A percentile compares a stretch with the other conserved stretches of the same genome.
Conservation (phyloP, 2,888 invertebrate genomes). For the Pseudococcus longispinus region DNA sequence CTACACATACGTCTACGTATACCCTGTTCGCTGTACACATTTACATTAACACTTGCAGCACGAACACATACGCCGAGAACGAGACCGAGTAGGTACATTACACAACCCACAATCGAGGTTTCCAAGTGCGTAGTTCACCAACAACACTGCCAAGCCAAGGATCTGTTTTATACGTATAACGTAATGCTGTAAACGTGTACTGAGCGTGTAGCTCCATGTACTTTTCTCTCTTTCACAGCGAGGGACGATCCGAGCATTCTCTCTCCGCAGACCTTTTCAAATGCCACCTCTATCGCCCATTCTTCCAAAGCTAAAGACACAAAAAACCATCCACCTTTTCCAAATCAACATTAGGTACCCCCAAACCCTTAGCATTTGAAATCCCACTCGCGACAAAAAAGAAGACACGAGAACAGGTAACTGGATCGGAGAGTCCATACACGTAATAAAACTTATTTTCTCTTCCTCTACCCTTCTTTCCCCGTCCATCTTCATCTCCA, state of each 20-base stretch:
- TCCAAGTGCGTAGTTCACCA: conserved; percentile 9
- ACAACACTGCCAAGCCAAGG: not conserved
- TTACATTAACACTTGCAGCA: not conserved
- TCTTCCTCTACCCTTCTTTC: not conserved
- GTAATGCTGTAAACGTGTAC: not conserved
- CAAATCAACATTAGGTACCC: not conserved
- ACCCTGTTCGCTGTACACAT: not conserved
- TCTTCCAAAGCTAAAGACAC: not conserved
- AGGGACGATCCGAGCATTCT: not conserved
- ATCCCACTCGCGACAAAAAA: not conserved
- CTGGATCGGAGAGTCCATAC: not conserved
- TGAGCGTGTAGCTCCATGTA: not conserved
- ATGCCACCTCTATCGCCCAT: not conserved
- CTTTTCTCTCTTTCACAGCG: not conserved
- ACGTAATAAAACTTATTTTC: not conserved
- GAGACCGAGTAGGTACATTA: conserved; percentile 16
- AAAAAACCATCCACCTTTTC: not conserved
- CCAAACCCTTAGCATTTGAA: too few species aligned
- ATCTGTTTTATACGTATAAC: conserved; percentile 8
- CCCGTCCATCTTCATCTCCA: not conserved
- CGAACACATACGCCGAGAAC: not conserved
- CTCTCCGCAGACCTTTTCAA: not conserved
- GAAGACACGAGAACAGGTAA: not conserved
- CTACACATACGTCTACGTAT: not conserved
- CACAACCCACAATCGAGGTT: conserved; percentile 16